A percentile compares a stretch with the other conserved stretches of the same genome.
Conservation (phyloP, 2,113 vertebrate genomes). For the Apus apus region DNA sequence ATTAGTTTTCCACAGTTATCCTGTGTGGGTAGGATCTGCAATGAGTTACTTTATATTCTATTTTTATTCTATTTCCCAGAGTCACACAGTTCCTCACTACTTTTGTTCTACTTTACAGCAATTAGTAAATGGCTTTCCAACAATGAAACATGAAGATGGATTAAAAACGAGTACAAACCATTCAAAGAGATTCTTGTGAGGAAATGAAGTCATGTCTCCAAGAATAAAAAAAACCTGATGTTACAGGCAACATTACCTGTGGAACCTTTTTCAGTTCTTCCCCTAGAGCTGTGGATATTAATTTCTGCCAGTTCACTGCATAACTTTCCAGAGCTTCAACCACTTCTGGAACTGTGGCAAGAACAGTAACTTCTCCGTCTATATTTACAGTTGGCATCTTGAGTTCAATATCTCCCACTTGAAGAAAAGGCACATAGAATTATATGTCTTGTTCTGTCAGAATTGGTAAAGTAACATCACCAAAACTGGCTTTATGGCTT, state of each 20-base stretch:
- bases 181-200: background rate
- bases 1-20: background rate
- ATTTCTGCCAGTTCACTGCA: conserved; percentile 85
- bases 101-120: background rate
- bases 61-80: background rate
- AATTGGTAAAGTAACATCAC: rapidly evolving
- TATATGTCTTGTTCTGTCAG: background rate
- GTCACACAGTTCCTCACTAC: background rate
- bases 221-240: background rate
- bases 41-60: background rate
- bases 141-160: background rate
- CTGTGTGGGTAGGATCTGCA: background rate
- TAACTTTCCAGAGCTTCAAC: conserved; percentile 83
- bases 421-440: background rate
- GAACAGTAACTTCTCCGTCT: conserved; percentile 65
- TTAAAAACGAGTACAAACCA: background rate
- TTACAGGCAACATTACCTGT: conserved; percentile 72
- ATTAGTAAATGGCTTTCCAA: background rate
- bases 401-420: conserved; percentile 80
- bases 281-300: conserved; percentile 83
- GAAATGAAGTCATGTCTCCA: background rate
- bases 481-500: background rate
- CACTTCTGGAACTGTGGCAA: conserved; percentile 69
- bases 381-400: conserved; percentile 84
- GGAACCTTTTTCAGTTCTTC: conserved; percentile 83